phyloP scores from a whole-genome alignment of 2,113 vertebrate genomes.

The Melanotaenia duboulayi region DNA sequence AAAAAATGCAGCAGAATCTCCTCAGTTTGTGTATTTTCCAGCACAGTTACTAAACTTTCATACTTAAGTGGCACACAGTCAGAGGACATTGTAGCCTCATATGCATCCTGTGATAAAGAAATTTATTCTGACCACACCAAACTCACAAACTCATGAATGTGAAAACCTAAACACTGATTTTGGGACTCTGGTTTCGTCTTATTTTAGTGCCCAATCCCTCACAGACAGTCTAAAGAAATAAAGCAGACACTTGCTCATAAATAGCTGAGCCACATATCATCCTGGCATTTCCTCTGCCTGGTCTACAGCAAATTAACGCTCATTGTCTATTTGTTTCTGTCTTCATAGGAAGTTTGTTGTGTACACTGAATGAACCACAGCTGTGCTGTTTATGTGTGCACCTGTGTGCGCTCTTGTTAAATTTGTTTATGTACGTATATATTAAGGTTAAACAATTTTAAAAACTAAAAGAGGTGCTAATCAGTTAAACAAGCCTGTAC shows the following conservation, averaged over 20 bases:
- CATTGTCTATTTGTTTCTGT: conserved; percentile 72
- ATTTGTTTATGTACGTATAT: background rate
- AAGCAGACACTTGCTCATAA: conserved; percentile 4
- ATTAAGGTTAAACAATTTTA: background rate
- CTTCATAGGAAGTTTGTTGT: conserved; percentile 38
- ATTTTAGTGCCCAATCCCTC: background rate
- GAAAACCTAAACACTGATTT: background rate
- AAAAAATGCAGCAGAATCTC: too few species aligned
- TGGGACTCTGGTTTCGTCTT: background rate
- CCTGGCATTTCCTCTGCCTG: conserved; percentile 43
- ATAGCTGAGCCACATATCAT: conserved; percentile 45
- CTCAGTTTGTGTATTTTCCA: too few species aligned
- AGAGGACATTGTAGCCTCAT: too few species aligned
- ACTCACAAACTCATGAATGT: too few species aligned
- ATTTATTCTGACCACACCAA: too few species aligned
- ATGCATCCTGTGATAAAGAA: too few species aligned
- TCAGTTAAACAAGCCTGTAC: background rate
- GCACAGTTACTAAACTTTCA: too few species aligned
- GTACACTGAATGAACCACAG: conserved; percentile 39
- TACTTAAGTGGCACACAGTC: too few species aligned
- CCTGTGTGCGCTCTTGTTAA: background rate
- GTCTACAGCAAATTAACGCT: conserved; percentile 73
- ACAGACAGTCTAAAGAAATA: background rate
- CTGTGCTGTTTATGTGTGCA: conserved; percentile 12
- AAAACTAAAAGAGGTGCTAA: background rate